These are phyloP conservation scores for Paradoxurus hermaphroditus DNA, from an alignment of 2,113 vertebrate genomes.

Conservation along the genomic window DNA sequence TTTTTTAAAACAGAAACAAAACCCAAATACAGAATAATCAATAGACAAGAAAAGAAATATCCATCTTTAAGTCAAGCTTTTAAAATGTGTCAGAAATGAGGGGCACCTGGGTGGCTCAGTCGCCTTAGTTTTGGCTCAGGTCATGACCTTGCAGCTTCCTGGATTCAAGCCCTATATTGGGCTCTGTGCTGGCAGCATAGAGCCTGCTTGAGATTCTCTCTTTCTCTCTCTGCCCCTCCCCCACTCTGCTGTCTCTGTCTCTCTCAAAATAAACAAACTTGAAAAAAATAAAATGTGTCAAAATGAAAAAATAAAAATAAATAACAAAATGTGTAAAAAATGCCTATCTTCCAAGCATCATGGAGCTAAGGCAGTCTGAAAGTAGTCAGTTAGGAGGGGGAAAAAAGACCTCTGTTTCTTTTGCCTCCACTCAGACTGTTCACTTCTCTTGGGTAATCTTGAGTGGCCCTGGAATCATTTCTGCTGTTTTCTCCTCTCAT, in stretches of 20 bases:
- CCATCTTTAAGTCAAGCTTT: neutral
- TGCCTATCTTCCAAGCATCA: neutral
- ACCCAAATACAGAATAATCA: conserved; percentile 12
- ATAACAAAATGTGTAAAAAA: neutral
- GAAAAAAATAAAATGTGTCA: neutral
- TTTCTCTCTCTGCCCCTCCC: too few species aligned
- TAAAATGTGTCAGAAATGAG: neutral
- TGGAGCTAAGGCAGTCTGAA: neutral
- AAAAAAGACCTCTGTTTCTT: neutral
- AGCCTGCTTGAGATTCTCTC: too few species aligned
- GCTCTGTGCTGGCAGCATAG: too few species aligned
- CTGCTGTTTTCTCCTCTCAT: neutral
- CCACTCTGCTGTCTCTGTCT: too few species aligned
- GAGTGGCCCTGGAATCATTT: neutral
- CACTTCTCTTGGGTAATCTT: neutral
- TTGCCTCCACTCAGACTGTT: neutral
- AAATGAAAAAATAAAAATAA: neutral
- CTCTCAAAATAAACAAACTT: too few species aligned
- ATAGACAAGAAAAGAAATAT: neutral
- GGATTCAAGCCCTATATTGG: too few species aligned
- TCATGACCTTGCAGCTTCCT: too few species aligned
- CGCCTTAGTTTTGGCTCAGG: too few species aligned
- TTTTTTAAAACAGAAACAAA: neutral
- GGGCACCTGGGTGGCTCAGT: too few species aligned
- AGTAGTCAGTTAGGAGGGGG: neutral